A percentile compares a stretch with the other conserved stretches of the same genome.
These are phyloP conservation scores for Stichodactyla mertensii DNA, from an alignment of 64 coral and sea anemone genomes.

Conservation along the genomic window DNA sequence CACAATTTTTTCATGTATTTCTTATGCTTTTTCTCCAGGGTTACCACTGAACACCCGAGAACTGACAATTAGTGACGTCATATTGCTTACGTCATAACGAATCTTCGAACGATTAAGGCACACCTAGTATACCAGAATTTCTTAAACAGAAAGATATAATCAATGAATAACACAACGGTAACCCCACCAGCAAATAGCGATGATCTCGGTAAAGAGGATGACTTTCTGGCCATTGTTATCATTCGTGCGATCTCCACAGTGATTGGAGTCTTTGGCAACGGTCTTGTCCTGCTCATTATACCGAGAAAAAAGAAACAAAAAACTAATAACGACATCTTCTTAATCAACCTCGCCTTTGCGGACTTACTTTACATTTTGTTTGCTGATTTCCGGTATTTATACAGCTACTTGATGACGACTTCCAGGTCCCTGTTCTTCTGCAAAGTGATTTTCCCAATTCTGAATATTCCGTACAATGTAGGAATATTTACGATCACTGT, in stretches of 20 bases:
- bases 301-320: neutral
- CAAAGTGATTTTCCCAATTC: neutral
- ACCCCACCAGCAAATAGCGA: neutral
- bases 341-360: neutral
- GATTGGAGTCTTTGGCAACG: neutral
- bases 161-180: neutral
- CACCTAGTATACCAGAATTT: neutral
- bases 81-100: neutral
- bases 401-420: neutral
- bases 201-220: neutral
- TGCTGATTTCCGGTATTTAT: neutral
- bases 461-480: neutral
- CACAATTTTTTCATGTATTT: neutral
- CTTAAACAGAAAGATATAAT: neutral
- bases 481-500: slow-evolving; percentile 10
- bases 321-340: neutral
- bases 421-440: neutral
- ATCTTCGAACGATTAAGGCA: neutral
- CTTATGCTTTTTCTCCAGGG: neutral
- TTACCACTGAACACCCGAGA: neutral
- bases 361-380: neutral
- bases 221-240: neutral
- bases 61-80: neutral
- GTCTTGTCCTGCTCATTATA: neutral
- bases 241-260: neutral